Base-by-base conservation (phyloP, 2,113 vertebrate species). In the Mobula hypostoma region DNA sequence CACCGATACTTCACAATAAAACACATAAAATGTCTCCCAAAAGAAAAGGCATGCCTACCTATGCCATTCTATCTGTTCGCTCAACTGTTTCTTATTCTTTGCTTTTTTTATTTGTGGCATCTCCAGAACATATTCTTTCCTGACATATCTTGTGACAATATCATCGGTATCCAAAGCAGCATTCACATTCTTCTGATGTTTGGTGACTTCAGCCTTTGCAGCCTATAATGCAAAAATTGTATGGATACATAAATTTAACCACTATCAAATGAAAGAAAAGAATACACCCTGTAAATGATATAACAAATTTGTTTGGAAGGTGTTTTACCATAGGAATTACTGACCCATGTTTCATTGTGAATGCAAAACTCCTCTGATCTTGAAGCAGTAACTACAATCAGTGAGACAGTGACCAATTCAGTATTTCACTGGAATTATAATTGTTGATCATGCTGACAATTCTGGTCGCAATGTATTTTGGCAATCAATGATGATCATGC, bases 121-220 rank as follows among this genome's bases (percentile, higher is more conserved):
- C 24, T 66, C 61, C 85, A 8, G 7, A 29, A 17, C 14, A 32
- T 68, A 5, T 66, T 90, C 29, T 12, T 32, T 15, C 66, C 40
- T 19, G 24, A 19, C 4, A 8, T n/a, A 32, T 7, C 40, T 21
- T 76, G 17, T 36, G 40, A 74, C 12, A 27, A 93, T 24, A 11
- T 93, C 19, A 74, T 93, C 68, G 91, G 74, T 93, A 93, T 93
- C 72, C 91, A 93, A 68, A 29, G 91, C 36, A 29, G 19, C 40
- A 56, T 93, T 76, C 48, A 93, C 21, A 1, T 48, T 74, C 70
- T 12, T 72, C 91, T 56, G 66, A 93, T 7, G 19, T 74, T 93
- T 40, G 40, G 36, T 14, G 68, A 36, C 21, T 93, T 93, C 48
- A 40, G 36, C 24, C 17, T 56, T 9, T 72, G 8, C 40, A 74